These are phyloP conservation scores for Seriola rivoliana DNA, from an alignment of 2,113 vertebrate genomes.

Conservation along the genomic window DNA sequence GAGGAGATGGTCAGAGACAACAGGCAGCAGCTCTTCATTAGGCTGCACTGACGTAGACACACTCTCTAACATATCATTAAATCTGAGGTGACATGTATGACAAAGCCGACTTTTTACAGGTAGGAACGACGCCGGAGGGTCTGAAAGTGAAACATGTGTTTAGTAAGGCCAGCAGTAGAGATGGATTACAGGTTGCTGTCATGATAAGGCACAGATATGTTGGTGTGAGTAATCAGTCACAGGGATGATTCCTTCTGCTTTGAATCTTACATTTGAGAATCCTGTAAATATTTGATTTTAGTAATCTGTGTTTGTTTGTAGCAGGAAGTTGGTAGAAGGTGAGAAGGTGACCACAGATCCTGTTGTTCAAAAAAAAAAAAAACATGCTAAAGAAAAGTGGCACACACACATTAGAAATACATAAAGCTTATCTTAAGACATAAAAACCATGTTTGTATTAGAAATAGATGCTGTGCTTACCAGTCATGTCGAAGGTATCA, in stretches of 20 bases:
- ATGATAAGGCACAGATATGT: constrained; percentile 7
- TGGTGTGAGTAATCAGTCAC: constrained; percentile 12
- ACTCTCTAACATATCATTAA: constrained; percentile 3
- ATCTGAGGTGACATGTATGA: constrained; percentile 22
- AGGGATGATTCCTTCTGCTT: constrained; percentile 19
- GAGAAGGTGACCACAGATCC: constrained; percentile 46
- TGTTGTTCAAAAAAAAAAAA: constrained; percentile 51
- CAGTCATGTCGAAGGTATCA: constrained; percentile 63
- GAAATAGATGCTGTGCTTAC: constrained; percentile 54
- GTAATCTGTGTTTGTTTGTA: constrained; percentile 47
- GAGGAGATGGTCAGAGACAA: constrained; percentile 25
- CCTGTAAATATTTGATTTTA: constrained; percentile 47
- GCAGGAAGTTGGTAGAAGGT: constrained; percentile 56
- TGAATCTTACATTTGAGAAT: constrained; percentile 7
- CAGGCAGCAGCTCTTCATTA: constrained; percentile 39
- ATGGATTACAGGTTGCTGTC: constrained; percentile 5
- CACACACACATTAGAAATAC: no score
- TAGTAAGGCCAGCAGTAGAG: neutral
- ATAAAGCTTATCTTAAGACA: constrained; percentile 55
- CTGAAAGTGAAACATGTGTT: neutral
- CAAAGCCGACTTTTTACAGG: constrained; percentile 14
- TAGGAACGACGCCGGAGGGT: neutral
- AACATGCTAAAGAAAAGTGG: constrained; percentile 49
- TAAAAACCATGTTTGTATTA: constrained; percentile 57
- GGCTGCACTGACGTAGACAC: constrained; percentile 14